These are phyloP conservation scores for Eciton burchellii DNA, from an alignment of 1,140 invertebrate species.

Conservation along the genomic window DNA sequence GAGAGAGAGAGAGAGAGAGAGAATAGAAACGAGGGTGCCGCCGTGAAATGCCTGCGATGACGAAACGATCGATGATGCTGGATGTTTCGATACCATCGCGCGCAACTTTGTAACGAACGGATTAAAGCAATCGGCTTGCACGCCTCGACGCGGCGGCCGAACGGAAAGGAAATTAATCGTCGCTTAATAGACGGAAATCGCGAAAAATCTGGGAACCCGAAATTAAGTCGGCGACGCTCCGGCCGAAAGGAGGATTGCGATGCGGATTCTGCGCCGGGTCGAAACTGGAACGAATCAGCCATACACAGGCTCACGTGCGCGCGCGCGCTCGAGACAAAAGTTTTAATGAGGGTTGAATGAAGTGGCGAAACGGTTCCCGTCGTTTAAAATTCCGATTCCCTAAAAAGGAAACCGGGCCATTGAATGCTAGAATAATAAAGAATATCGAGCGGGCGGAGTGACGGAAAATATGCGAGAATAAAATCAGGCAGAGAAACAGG, in stretches of 20 bases:
- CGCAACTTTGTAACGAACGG: conserved; percentile 41
- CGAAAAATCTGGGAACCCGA: conserved; percentile 25
- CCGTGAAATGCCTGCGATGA: background rate
- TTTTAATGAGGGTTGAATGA: conserved; percentile 48
- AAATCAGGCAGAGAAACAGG: background rate
- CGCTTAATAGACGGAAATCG: conserved; percentile 21
- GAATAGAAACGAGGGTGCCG: background rate
- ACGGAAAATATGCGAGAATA: background rate
- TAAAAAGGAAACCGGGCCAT: conserved; percentile 13
- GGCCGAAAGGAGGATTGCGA: conserved; percentile 10
- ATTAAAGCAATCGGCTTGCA: conserved; percentile 55
- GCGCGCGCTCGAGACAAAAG: conserved; percentile 29
- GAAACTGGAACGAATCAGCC: conserved; percentile 37
- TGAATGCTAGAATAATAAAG: conserved; percentile 36
- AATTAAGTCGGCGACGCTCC: conserved; percentile 11
- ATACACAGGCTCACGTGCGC: background rate
- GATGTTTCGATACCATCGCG: conserved; percentile 23
- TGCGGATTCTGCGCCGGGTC: background rate
- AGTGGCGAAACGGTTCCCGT: conserved; percentile 14
- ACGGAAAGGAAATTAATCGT: conserved; percentile 5
- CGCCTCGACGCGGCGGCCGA: conserved; percentile 1
- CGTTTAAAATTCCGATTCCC: conserved; percentile 32
- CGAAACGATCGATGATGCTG: conserved; percentile 39
- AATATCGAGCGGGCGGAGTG: background rate
- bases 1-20: too few relatives aligned